Base-by-base conservation (phyloP, 1,140 invertebrate species). In the Cydia pomonella region DNA sequence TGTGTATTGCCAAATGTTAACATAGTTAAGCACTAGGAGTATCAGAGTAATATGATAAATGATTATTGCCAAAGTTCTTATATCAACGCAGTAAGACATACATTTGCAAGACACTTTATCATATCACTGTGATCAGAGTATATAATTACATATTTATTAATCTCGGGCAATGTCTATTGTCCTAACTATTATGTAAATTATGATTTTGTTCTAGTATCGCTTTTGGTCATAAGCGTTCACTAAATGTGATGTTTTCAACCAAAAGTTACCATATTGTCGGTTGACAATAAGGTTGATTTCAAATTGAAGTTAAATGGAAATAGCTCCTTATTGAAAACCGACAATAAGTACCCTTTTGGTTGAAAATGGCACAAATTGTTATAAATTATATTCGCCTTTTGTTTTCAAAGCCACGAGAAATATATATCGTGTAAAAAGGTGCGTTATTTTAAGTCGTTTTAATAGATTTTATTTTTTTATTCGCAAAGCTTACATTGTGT, bases 381-480 rank as follows among this genome's bases (percentile, higher is more conserved):
- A 33, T 41, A 9, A 64, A 64, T 10, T 69, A 69, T 64, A 18
- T 33, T 69, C 6, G 29, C 29, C 64, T 41, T 33, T 69, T 33
- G 64, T 69, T 69, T 38, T 66, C 25, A n/a, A 29, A 27, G 63
- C 25, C 16, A 29, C 25, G 25, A 29, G 33, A 66, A 29, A 25
- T 66, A 29, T 66, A 66, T 66, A 16, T 66, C 12, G 33, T 7
- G 23, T 27, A 63, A 29, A n/a, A 66, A 66, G 27, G 18, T 69
- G 84, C 82, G 77, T 73, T 82, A 82, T 82, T 87, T 82, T 85
- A 86, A 80, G 77, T 86, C 83, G 78, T 82, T 80, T 85, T 84
- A 87, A 86, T 78, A 87, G 79, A 87, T 80, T 84, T 86, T 90
- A 91, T 91, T 92, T 92, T 90, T 90, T 85, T 92, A 92, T 89